These are phyloP conservation scores for Chionodraco myersi DNA, from an alignment of 2,113 vertebrate genomes.

Conservation along the genomic window DNA sequence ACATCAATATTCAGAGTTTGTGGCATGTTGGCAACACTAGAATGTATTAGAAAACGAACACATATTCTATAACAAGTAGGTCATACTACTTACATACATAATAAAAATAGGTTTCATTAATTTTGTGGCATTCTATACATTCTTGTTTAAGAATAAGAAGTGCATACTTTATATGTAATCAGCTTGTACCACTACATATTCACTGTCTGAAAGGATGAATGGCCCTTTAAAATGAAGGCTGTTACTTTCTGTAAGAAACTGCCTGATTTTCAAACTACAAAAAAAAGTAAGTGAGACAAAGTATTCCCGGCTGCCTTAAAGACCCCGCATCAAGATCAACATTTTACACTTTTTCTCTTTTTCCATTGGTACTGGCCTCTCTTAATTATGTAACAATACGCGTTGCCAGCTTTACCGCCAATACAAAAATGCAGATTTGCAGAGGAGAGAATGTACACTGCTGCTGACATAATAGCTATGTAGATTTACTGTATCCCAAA, in stretches of 20 bases:
- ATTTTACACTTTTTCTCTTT: not conserved
- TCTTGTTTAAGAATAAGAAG: not conserved
- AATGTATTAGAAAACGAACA: not conserved
- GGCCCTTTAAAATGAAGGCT: not conserved
- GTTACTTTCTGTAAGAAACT: not conserved
- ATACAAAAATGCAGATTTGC: constrained; percentile 30
- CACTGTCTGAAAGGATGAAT: not conserved
- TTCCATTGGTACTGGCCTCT: not conserved
- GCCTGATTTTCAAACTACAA: not conserved
- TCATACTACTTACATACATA: too few species aligned
- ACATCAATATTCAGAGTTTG: not conserved
- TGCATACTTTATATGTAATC: not conserved
- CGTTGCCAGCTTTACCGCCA: constrained; percentile 19
- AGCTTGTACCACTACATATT: not conserved
- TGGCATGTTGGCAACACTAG: not conserved
- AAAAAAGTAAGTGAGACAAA: not conserved
- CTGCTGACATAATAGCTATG: constrained; percentile 31
- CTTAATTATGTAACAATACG: not conserved
- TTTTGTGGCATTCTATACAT: not conserved
- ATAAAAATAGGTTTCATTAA: not conserved
- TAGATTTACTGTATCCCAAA: constrained; percentile 40
- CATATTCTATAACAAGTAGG: not conserved
- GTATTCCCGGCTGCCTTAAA: not conserved
- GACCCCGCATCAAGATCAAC: not conserved
- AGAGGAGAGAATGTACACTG: constrained; percentile 14